Base-by-base conservation (phyloP, 1,140 invertebrate genomes). In the Araneus ventricosus region DNA sequence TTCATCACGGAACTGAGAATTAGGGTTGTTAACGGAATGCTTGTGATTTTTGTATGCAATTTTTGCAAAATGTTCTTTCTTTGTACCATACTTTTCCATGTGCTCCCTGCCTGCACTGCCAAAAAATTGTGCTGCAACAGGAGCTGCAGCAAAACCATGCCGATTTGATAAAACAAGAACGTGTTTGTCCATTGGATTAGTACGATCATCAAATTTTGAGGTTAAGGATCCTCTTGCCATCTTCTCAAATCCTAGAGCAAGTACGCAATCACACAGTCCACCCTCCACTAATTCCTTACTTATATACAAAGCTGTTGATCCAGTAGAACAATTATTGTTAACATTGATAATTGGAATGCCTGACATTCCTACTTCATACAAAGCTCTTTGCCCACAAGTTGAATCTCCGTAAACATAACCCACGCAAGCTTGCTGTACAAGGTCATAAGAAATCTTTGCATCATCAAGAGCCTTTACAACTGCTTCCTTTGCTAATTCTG, bases 281-380 rank as follows among this genome's bases (percentile, higher is more conserved):
- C 97, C 97, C 96, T 98, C 97, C 30, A 99, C 96, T 14, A 99
- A 96, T 95, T 99, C 98, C 95, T 99, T 99, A 0, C 97, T 98
- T 94, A 99, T 95, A 93, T 97, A 97, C 1, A 99, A 95, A 4
- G 99, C 99, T 88, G 98, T 98, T 0, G 99, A 98, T 20, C 99
- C 99, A 30, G 98, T 99, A 0, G 99, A 97, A 95, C 99, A 99
- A 95, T 99, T 99, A 95, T 99, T 99, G 95, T 99, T 99, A 0
- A 99, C 99, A 96, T 99, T 99, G 96, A 98, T 99, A 93, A 99
- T 97, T 17, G 99, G 99, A 94, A 99, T 99, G 34, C 99, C 99
- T 75, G 97, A 99, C 96, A 99, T 97, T 63, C 99, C 99, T 63
- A 99, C 96, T 95, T 98, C 97, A 95, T 99, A 99, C 2, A 99